A percentile compares a stretch with the other conserved stretches of the same genome.
phyloP scores from a whole-genome alignment of 1,140 invertebrate genomes.

The Atta texana region DNA sequence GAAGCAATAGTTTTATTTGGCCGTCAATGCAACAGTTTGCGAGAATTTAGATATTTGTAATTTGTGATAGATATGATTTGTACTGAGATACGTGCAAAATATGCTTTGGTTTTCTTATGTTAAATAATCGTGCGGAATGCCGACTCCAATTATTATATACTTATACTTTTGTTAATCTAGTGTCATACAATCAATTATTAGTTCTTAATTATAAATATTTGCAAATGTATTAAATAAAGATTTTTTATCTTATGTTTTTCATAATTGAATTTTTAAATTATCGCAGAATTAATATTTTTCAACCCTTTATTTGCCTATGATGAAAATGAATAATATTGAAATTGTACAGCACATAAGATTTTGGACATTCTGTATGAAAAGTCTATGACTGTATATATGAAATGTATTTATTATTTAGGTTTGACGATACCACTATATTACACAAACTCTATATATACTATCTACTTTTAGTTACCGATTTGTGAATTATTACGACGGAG shows the following conservation, averaged over 20 bases:
- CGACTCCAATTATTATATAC: constrained; percentile 2
- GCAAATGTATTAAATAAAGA: constrained; percentile 37
- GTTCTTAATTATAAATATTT: constrained; percentile 42
- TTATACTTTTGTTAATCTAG: constrained; percentile 34
- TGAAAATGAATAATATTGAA: constrained; percentile 17
- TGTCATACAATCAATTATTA: constrained; percentile 14
- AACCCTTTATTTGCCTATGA: constrained; percentile 16
- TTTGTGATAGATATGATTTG: constrained; percentile 19
- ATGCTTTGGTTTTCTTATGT: not conserved
- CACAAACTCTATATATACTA: constrained; percentile 79
- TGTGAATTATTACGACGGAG: constrained; percentile 79
- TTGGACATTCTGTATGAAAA: constrained; percentile 84
- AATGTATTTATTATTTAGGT: constrained; percentile 87
- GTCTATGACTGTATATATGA: constrained; percentile 86
- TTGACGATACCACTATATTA: constrained; percentile 84
- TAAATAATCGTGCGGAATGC: constrained; percentile 11
- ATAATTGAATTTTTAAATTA: constrained; percentile 36
- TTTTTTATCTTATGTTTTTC: constrained; percentile 36
- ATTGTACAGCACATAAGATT: constrained; percentile 73
- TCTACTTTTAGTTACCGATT: constrained; percentile 84
- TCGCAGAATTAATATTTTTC: constrained; percentile 34
- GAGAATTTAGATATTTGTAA: constrained; percentile 15
- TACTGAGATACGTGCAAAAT: not conserved
- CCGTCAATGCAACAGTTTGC: not conserved
- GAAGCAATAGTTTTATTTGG: constrained; percentile 53